phyloP scores from a whole-genome alignment of 2,888 invertebrate species.

The Agrochola circellaris region DNA sequence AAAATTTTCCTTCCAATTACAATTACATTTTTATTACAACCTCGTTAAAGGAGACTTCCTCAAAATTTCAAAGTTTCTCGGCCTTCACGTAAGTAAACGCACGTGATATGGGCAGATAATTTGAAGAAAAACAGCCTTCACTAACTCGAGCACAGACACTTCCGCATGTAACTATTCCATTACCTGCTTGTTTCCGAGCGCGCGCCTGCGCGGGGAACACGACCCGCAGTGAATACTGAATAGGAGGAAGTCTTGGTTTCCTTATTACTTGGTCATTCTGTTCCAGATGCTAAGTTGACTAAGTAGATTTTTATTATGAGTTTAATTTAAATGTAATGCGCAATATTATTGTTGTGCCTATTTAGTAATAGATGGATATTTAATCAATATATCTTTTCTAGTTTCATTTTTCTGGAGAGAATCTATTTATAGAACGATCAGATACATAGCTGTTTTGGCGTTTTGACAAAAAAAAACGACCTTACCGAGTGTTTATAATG shows the following conservation, averaged over 20 bases:
- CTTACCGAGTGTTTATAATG: too few species aligned
- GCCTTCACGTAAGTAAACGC: slow-evolving; percentile 45
- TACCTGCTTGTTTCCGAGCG: slow-evolving; percentile 43
- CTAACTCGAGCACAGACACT: slow-evolving; percentile 40
- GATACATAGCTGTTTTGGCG: background rate
- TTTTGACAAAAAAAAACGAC: background rate
- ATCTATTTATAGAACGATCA: background rate
- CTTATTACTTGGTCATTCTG: slow-evolving; percentile 55
- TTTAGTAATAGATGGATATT: background rate
- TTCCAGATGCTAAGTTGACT: slow-evolving; percentile 28
- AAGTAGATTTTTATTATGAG: slow-evolving; percentile 18
- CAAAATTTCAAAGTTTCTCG: slow-evolving; percentile 56
- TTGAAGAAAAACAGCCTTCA: slow-evolving; percentile 55
- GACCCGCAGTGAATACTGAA: slow-evolving; percentile 68
- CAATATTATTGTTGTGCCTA: background rate
- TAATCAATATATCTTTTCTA: background rate
- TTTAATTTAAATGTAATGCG: slow-evolving; percentile 14
- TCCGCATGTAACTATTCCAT: slow-evolving; percentile 56
- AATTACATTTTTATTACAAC: slow-evolving; percentile 26
- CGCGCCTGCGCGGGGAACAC: slow-evolving; percentile 37
- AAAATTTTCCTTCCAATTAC: slow-evolving; percentile 15
- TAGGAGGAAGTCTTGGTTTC: slow-evolving; percentile 59
- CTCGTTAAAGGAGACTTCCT: slow-evolving; percentile 53
- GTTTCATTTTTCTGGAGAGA: background rate
- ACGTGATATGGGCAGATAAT: slow-evolving; percentile 64